These are phyloP conservation scores for Poeciliopsis gracilis DNA, from an alignment of 2,797 vertebrate species.

Conservation along the genomic window DNA sequence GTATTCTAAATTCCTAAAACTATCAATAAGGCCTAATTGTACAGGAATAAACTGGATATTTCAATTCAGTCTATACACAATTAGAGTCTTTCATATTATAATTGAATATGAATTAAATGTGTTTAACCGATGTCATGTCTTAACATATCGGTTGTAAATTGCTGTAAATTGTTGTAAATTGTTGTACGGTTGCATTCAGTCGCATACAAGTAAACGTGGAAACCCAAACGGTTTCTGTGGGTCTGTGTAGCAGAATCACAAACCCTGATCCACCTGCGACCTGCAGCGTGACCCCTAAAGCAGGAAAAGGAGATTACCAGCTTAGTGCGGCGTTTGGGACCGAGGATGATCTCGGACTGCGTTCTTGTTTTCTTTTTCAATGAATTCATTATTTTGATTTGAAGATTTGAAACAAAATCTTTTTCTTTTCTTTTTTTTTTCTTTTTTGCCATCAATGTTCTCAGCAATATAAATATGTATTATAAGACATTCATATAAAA, in stretches of 20 bases:
- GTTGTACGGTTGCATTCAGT: not conserved
- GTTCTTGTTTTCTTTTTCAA: not conserved
- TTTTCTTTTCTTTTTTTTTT: too few relatives aligned
- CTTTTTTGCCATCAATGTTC: too few relatives aligned
- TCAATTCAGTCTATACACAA: not conserved
- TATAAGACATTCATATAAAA: not conserved
- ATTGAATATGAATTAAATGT: not conserved
- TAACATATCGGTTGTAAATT: not conserved
- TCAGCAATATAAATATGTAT: not conserved
- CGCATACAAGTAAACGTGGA: not conserved
- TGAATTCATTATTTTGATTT: too few relatives aligned
- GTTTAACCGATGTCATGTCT: not conserved
- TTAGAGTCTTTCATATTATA: not conserved
- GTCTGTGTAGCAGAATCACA: not conserved
- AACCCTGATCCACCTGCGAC: constrained; percentile 28
- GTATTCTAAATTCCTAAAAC: not conserved
- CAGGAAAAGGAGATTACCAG: constrained; percentile 73
- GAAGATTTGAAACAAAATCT: constrained; percentile 2
- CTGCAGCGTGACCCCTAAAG: constrained; percentile 46
- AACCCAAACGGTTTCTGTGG: not conserved
- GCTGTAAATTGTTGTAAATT: not conserved
- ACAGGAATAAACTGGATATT: not conserved
- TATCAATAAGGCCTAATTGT: not conserved
- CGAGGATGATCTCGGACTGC: constrained; percentile 36
- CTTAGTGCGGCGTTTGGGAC: constrained; percentile 59